A percentile compares a stretch with the other conserved stretches of the same genome.
phyloP scores from a whole-genome alignment of 2,797 vertebrate genomes.

The Brachyalestes nurse region DNA sequence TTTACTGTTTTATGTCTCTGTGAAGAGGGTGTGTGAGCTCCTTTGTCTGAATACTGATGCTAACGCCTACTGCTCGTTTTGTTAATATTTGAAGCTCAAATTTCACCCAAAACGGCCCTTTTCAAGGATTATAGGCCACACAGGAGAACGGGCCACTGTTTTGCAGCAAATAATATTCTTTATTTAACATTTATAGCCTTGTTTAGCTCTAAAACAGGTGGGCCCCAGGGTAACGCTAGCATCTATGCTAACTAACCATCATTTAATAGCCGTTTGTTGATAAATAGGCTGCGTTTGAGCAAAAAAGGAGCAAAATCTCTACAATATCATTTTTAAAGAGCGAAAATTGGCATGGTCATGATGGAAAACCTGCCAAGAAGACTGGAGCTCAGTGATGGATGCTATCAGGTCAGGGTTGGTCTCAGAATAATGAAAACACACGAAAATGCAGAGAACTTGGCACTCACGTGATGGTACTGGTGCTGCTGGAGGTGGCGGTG shows the following conservation, averaged over 20 bases:
- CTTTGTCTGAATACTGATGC: conserved; percentile 14
- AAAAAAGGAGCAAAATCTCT: no score
- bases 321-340: no score
- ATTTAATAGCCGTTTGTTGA: no score
- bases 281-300: background rate
- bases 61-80: background rate
- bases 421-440: background rate
- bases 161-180: background rate
- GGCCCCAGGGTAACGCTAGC: conserved; percentile 1
- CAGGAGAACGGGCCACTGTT: no score
- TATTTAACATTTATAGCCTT: background rate
- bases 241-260: background rate
- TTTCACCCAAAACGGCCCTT: no score
- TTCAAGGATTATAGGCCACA: no score
- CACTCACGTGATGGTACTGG: conserved; percentile 76
- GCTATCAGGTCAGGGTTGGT: no score
- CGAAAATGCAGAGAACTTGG: background rate
- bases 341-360: no score
- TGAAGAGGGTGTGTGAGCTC: conserved; percentile 14
- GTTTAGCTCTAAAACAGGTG: background rate
- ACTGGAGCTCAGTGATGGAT: no score
- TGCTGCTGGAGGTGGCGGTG: conserved; percentile 64
- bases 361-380: no score
- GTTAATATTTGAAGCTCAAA: background rate
- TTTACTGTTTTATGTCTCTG: background rate